These are phyloP conservation scores for Theretra japonica DNA, from an alignment of 2,888 invertebrate genomes.

Conservation along the genomic window DNA sequence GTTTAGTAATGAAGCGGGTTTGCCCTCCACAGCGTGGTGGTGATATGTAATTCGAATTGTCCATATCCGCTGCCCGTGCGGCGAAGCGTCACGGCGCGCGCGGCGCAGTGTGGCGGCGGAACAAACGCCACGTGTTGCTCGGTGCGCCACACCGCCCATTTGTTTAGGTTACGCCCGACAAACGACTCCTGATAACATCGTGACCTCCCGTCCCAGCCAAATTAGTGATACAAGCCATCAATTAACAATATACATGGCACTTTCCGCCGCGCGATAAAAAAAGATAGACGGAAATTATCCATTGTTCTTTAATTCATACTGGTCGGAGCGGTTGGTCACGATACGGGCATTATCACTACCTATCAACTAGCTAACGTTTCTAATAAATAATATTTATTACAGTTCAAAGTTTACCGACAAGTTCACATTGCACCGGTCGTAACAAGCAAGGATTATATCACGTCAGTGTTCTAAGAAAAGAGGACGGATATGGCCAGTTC, in stretches of 20 bases:
- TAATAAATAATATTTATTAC: too few relatives aligned
- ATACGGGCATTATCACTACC: too few relatives aligned
- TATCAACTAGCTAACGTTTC: too few relatives aligned
- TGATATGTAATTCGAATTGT: background rate
- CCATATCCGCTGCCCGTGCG: background rate
- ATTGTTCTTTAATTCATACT: too few relatives aligned
- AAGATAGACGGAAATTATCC: too few relatives aligned
- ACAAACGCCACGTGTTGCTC: slow-evolving; percentile 3
- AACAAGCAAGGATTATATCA: too few relatives aligned
- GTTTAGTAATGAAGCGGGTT: background rate
- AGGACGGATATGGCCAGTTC: too few relatives aligned
- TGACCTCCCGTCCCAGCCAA: background rate
- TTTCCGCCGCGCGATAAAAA: too few relatives aligned
- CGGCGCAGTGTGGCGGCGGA: background rate
- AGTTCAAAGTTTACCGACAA: too few relatives aligned
- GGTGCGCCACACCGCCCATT: background rate
- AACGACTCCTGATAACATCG: slow-evolving; percentile 9
- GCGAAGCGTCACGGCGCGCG: background rate
- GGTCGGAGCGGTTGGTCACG: too few relatives aligned
- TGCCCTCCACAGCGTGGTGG: background rate
- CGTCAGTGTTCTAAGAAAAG: too few relatives aligned
- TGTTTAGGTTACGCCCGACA: background rate
- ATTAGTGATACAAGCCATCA: slow-evolving; percentile 6
- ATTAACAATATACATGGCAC: background rate
- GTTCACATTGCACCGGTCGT: too few relatives aligned